Evolutionary conservation across 2,888 invertebrate genomes (phyloP).

Genomic region (Chrysotoxum bicinctum): DNA sequence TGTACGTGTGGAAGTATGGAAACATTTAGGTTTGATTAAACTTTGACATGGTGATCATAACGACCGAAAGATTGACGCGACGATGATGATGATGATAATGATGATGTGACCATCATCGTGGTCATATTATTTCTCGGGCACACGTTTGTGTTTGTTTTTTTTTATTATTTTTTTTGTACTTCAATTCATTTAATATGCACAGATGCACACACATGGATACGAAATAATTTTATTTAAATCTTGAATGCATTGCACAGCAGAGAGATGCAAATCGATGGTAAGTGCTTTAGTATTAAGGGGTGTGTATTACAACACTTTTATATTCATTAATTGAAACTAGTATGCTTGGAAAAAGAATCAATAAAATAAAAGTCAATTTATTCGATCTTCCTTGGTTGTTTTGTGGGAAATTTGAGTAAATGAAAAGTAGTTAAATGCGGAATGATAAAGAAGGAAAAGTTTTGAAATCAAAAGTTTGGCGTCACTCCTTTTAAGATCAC

Average conservation of each 20-base stretch:
- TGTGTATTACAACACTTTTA: conserved; percentile 9
- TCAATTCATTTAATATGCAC: conserved; percentile 6
- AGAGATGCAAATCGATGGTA: conserved; percentile 35
- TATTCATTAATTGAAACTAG: conserved; percentile 29
- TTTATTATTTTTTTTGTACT: not conserved
- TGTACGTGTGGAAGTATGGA: conserved; percentile 20
- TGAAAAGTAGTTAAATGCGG: not conserved
- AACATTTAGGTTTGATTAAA: conserved; percentile 52
- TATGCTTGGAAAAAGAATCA: not conserved
- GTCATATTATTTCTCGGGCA: conserved; percentile 54
- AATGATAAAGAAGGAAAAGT: not conserved
- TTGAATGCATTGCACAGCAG: not conserved
- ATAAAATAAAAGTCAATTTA: conserved; percentile 30
- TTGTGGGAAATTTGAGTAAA: conserved; percentile 3
- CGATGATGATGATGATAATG: conserved; percentile 11
- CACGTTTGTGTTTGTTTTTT: conserved; percentile 35
- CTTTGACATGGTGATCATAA: conserved; percentile 35
- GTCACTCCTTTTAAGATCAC: not conserved
- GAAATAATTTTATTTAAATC: conserved; percentile 27
- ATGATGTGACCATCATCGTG: conserved; percentile 32
- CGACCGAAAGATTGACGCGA: conserved; percentile 2
- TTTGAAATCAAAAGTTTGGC: not conserved
- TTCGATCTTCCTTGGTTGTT: conserved; percentile 3
- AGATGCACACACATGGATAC: not conserved
- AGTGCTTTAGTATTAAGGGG: not conserved